phyloP scores from a whole-genome alignment of 2,888 invertebrate species.

The Drosophila recens region DNA sequence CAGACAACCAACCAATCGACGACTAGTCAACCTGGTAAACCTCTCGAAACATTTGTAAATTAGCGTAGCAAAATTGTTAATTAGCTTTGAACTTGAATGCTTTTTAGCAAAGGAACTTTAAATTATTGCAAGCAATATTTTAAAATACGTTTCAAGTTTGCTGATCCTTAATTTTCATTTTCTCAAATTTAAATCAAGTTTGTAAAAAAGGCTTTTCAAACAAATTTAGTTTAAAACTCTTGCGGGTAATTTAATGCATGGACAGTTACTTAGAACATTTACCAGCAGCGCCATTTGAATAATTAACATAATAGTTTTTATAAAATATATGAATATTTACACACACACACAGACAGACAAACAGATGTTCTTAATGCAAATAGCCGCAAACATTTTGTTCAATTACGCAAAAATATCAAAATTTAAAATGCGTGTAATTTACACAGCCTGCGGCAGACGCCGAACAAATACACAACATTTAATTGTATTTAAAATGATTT shows the following conservation, averaged over 20 bases:
- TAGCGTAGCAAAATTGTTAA: slow-evolving; percentile 47
- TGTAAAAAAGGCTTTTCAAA: too few relatives aligned
- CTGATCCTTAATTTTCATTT: not conserved
- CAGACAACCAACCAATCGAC: slow-evolving; percentile 18
- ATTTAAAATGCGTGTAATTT: slow-evolving; percentile 52
- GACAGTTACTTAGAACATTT: slow-evolving; percentile 2
- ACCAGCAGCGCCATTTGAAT: not conserved
- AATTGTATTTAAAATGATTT: slow-evolving; percentile 56
- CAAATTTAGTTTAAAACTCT: not conserved
- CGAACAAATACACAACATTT: slow-evolving; percentile 37
- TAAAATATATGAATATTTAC: slow-evolving; percentile 18
- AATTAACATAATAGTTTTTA: slow-evolving; percentile 16
- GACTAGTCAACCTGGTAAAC: slow-evolving; percentile 6
- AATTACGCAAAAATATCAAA: slow-evolving; percentile 43
- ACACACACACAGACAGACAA: not conserved
- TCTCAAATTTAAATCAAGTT: too few relatives aligned
- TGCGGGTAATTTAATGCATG: slow-evolving; percentile 5
- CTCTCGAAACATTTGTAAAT: slow-evolving; percentile 42
- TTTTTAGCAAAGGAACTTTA: not conserved
- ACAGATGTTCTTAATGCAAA: slow-evolving; percentile 26
- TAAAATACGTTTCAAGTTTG: not conserved
- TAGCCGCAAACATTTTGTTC: slow-evolving; percentile 38
- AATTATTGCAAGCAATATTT: not conserved
- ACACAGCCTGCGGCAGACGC: slow-evolving; percentile 31
- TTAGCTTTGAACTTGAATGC: slow-evolving; percentile 45